A percentile compares a stretch with the other conserved stretches of the same genome.
Evolutionary conservation across 2,888 invertebrate species (phyloP).

Genomic region (Mesodorylaimus sp.): DNA sequence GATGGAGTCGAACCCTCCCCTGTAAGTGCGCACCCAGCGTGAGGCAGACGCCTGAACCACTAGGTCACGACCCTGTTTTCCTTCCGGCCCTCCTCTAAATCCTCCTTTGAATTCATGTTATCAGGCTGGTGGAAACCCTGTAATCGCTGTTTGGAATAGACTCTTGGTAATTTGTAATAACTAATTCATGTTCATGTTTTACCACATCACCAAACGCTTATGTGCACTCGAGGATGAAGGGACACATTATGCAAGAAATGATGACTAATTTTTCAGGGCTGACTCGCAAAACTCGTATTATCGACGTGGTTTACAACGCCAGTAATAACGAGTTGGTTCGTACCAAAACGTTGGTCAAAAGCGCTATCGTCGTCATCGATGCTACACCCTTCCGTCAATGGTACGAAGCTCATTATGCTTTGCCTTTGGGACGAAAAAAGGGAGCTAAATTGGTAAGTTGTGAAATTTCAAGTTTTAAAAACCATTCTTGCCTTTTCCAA

Average conservation of each 20-base stretch:
- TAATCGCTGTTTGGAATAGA: no score
- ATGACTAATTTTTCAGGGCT: conserved; percentile 41
- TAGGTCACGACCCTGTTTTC: no score
- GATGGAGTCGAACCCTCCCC: no score
- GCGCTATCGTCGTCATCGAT: conserved; percentile 77
- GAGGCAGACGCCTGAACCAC: no score
- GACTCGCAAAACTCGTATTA: conserved; percentile 87
- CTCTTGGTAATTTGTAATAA: no score
- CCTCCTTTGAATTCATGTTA: no score
- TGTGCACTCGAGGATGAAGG: no score
- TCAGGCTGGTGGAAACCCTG: no score
- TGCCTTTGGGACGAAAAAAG: conserved; percentile 90
- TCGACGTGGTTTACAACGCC: conserved; percentile 98
- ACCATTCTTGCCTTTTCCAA: background rate
- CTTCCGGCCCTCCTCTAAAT: no score
- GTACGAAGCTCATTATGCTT: conserved; percentile 92
- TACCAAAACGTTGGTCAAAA: conserved; percentile 97
- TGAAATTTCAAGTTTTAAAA: background rate
- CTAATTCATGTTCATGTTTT: conserved; percentile 10
- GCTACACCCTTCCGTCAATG: conserved; percentile 96
- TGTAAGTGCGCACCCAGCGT: no score
- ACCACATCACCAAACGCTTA: no score
- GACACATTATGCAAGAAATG: no score
- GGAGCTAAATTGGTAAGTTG: conserved; percentile 32
- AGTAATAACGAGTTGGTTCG: conserved; percentile 98